A percentile compares a stretch with the other conserved stretches of the same genome.
These are phyloP conservation scores for Peucedramus taeniatus DNA, from an alignment of 2,113 vertebrate genomes.

Conservation along the genomic window DNA sequence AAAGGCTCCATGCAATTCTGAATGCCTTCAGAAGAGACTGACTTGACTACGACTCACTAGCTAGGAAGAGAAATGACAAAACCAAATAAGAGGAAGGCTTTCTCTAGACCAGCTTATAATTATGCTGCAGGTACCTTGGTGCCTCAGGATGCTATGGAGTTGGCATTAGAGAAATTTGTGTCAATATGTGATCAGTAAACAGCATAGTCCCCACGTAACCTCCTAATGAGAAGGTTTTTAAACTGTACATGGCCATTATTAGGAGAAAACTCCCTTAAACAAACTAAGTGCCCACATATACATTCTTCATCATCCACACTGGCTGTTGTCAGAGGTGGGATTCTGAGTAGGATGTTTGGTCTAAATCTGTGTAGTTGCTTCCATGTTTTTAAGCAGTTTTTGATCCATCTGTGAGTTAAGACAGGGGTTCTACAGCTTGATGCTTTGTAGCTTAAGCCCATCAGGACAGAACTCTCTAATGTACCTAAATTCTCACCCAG, in stretches of 20 bases:
- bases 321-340: background rate
- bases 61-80: background rate
- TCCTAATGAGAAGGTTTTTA: background rate
- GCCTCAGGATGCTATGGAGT: background rate
- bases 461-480: background rate
- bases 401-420: background rate
- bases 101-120: background rate
- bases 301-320: background rate
- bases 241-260: background rate
- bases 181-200: background rate
- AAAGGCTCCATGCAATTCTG: background rate
- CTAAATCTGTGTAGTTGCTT: background rate
- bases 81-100: background rate
- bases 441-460: background rate
- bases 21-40: background rate
- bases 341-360: background rate
- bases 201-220: fast-evolving
- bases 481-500: background rate
- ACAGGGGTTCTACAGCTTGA: background rate
- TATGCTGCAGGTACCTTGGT: background rate
- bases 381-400: background rate
- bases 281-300: background rate
- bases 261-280: background rate
- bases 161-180: background rate
- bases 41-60: background rate